Evolutionary conservation across 1,140 invertebrate genomes (phyloP).

Genomic region (Uloborus diversus): DNA sequence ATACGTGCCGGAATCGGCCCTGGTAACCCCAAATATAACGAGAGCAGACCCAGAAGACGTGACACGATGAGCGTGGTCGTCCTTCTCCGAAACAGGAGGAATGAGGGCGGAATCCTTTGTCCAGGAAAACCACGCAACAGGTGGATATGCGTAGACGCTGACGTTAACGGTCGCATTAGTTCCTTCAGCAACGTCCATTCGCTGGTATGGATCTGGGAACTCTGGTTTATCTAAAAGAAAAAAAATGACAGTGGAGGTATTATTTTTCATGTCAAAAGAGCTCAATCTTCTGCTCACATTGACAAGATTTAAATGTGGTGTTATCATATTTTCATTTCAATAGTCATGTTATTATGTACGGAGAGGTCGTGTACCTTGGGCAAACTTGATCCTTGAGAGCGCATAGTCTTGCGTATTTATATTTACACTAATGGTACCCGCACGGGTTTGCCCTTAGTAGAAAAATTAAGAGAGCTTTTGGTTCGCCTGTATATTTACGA

Average conservation of each 20-base stretch:
- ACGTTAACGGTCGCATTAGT: conserved; percentile 61
- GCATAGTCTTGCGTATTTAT: too few species aligned
- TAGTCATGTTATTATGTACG: too few species aligned
- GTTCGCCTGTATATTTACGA: too few species aligned
- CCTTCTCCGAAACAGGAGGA: conserved; percentile 30
- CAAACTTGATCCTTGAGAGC: too few species aligned
- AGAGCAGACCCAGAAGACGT: conserved; percentile 80
- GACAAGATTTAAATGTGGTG: too few species aligned
- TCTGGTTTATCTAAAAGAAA: conserved; percentile 69
- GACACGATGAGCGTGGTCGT: conserved; percentile 66
- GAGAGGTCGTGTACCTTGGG: too few species aligned
- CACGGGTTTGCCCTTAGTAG: too few species aligned
- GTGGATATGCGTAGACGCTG: conserved; percentile 38
- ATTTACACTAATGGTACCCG: too few species aligned
- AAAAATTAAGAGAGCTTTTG: too few species aligned
- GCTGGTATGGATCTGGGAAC: conserved; percentile 64
- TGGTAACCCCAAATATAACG: conserved; percentile 81
- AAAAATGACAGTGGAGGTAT: conserved; percentile 6
- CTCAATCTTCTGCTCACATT: too few species aligned
- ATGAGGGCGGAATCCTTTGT: conserved; percentile 37
- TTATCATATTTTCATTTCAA: too few species aligned
- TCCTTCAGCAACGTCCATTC: conserved; percentile 78
- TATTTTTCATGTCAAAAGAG: too few species aligned
- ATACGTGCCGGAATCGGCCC: conserved; percentile 86
- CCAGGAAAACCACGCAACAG: conserved; percentile 46